Base-by-base conservation (phyloP, 2,113 vertebrate genomes). In the Paralichthys olivaceus region DNA sequence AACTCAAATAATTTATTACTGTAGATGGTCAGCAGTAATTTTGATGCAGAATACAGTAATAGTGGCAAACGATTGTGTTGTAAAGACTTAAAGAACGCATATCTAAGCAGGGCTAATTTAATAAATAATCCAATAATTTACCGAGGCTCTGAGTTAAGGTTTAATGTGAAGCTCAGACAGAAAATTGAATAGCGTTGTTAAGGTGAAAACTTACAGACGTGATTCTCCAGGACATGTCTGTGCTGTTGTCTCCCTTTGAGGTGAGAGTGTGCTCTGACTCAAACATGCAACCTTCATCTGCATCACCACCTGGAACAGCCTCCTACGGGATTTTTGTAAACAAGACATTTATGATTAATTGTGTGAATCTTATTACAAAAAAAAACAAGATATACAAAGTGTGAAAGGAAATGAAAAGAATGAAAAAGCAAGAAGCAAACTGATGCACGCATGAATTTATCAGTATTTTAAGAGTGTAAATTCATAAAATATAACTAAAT, bases 291-390 rank as follows among this genome's bases (percentile, higher is more conserved):
- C 95, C 93, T 47, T 95, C 80, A 75, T 96, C 96, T n/a, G 84
- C 85, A 60, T 97, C 96, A n/a, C 84, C 91, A 85, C 93, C 91
- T 81, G 93, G 91, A 87, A 93, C 77, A 0, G 87, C 79, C 74
- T 88, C 90, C 91, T 86, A 49, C 64, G 32, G n/a, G 51, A 74
- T 69, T 12, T 15, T 76, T 4, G 40, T 23, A 57, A 64, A 80
- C 49, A 70, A 32, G 29, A 34, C 12, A 55, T 62, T 34, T 20
- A 23, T 69, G 37, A 17, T n/a, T 29, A 55, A 74, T 53, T 59
- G 15, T 59, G 15, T 59, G 0, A 85, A 49, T 15, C 3, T 5
- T 19, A 26, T 75, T 19, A 60, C n/a, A 63, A 22, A 55, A 26
- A n/a, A 13, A 11, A 55, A 28, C 12, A 51, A 58, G 17, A 34